These are phyloP conservation scores for Stenopsyche tienmushanensis DNA, from an alignment of 1,140 invertebrate species.

Conservation along the genomic window DNA sequence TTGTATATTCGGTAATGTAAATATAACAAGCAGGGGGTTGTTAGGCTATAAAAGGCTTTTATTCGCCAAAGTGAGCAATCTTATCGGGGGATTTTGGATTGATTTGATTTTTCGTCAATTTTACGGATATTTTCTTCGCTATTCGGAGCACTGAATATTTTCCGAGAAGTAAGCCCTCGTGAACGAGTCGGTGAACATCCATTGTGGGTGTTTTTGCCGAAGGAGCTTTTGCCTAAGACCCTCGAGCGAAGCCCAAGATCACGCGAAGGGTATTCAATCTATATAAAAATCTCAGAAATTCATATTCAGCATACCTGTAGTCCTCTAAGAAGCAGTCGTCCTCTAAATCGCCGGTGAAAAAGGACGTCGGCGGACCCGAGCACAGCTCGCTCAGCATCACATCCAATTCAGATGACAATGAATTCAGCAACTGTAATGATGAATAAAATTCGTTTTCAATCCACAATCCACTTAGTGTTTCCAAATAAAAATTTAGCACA, in stretches of 20 bases:
- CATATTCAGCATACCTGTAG: not conserved
- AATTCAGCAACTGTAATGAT: constrained; percentile 66
- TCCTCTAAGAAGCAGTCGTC: constrained; percentile 30
- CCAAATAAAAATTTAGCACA: not conserved
- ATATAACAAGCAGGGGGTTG: too few relatives aligned
- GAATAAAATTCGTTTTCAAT: not conserved
- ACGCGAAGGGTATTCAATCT: not conserved
- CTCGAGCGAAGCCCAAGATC: not conserved
- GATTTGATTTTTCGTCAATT: constrained; percentile 42
- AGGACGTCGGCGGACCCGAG: constrained; percentile 29
- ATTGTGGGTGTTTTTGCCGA: constrained; percentile 19
- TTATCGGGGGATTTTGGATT: constrained; percentile 38
- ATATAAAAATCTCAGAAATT: not conserved
- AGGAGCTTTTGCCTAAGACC: not conserved
- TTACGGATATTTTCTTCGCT: constrained; percentile 35
- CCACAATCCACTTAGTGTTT: not conserved
- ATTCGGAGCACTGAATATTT: too few relatives aligned
- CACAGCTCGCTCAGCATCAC: constrained; percentile 71
- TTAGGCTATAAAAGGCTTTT: too few relatives aligned
- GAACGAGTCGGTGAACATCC: constrained; percentile 24
- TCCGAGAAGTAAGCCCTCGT: not conserved
- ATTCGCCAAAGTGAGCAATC: constrained; percentile 14
- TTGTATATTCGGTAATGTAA: too few relatives aligned
- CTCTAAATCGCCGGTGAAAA: constrained; percentile 20
- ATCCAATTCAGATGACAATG: constrained; percentile 70